Evolutionary conservation across 1,140 invertebrate species (phyloP), one percentile per base, ranked within the genome.

Genomic region (Atta colombica): DNA sequence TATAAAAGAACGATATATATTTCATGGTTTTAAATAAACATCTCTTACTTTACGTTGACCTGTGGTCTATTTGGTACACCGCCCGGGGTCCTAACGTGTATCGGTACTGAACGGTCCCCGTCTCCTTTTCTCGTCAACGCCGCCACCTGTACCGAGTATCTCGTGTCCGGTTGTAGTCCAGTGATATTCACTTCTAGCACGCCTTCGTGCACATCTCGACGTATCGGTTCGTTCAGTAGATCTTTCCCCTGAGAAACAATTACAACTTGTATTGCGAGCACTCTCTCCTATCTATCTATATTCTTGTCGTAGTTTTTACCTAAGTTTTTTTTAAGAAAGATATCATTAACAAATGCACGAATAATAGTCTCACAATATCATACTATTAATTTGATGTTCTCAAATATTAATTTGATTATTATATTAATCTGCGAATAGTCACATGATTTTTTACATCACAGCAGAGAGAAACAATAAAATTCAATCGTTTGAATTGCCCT

Each of bases 61-160:
- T 97, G 97, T n/a, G 98, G 98, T 90, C 97, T 96, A 78, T 98
- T 98, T 18, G 98, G 98, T 60, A 99, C 98, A 90, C 99, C 99
- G 12, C 99, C 99, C 25, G 98, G 98, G 3, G 99, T 99, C 94
- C 97, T 97, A 0, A 99, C 97, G 61, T 97, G 97, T 66, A 97
- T 97, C 3, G 98, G 97, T 78, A 96, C 94, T 92, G 98, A 99
- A 74, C 98, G 96, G 92, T 98, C 97, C 3, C 99, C 99, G 94
- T 99, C 99, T 5, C 99, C 99, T 95, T 99, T 99, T 66, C 99
- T 96, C 0, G 99, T 99, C 39, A 99, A 95, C 0, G 98, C 99
- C 0, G 98, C 98, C 35, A 99, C 98, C 96, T 99, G 98, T 18
- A 98, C 97, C n/a, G 97, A 97, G 94, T 99, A 99, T 61, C 97